Conservation (phyloP, 2,888 invertebrate genomes). For the Steinernema carpocapsae region DNA sequence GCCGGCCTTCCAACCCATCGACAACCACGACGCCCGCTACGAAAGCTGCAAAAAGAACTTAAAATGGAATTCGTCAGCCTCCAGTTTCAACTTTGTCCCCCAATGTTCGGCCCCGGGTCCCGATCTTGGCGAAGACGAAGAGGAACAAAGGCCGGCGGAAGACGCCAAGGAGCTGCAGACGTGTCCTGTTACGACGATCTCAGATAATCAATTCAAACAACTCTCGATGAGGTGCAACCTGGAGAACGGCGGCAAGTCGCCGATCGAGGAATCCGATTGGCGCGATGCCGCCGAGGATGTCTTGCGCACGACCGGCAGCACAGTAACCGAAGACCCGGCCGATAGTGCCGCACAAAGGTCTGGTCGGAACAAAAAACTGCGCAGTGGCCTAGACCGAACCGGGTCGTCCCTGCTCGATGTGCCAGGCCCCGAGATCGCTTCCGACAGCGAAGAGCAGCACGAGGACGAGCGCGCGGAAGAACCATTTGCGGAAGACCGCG, state of each 20-base stretch:
- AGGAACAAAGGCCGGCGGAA: neutral
- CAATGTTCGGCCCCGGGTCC: constrained; percentile 37
- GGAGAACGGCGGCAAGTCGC: constrained; percentile 30
- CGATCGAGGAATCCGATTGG: constrained; percentile 24
- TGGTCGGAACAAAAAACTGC: constrained; percentile 9
- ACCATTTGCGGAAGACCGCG: constrained; percentile 20
- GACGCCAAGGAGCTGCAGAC: neutral
- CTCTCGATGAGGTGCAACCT: constrained; percentile 27
- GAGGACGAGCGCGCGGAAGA: neutral
- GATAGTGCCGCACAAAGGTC: neutral
- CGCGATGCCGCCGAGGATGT: constrained; percentile 25
- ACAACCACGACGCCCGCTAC: constrained; percentile 45
- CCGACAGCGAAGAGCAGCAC: constrained; percentile 35
- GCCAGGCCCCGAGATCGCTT: constrained; percentile 37
- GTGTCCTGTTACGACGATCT: constrained; percentile 25
- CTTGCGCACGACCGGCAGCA: neutral
- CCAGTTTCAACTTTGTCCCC: neutral
- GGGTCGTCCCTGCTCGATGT: constrained; percentile 18
- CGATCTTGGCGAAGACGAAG: constrained; percentile 33
- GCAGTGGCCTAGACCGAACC: constrained; percentile 18
- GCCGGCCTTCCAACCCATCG: constrained; percentile 40
- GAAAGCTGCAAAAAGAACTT: constrained; percentile 35
- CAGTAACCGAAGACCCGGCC: neutral
- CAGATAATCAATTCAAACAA: constrained; percentile 12
- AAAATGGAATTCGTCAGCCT: constrained; percentile 9